Conservation (phyloP, 1,140 invertebrate species). For the Stratiolaelaps scimitus region DNA sequence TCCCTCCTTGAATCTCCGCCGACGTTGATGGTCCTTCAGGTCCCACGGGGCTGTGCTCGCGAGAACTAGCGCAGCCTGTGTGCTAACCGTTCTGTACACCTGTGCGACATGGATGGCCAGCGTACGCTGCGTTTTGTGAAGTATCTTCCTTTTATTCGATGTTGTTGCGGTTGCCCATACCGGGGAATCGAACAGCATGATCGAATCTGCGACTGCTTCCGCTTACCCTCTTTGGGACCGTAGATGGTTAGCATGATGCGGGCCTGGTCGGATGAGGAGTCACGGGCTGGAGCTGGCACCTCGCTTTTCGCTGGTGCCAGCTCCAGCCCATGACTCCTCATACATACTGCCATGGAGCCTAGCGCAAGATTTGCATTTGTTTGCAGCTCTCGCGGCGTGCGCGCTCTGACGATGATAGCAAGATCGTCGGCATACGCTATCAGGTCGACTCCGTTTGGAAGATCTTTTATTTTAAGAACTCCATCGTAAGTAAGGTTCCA, state of each 20-base stretch:
- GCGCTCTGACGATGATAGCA: neutral
- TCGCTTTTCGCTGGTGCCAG: constrained; percentile 5
- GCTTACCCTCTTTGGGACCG: too few relatives aligned
- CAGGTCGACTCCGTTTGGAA: neutral
- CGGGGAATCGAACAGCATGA: neutral
- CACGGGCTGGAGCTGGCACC: too few relatives aligned
- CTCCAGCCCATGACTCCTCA: neutral
- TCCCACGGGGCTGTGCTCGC: too few relatives aligned
- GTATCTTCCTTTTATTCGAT: too few relatives aligned
- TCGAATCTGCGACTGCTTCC: neutral
- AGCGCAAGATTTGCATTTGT: neutral
- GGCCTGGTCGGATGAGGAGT: neutral
- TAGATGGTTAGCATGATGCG: neutral
- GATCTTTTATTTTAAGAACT: constrained; percentile 11
- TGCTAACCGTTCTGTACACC: neutral
- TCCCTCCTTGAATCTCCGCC: too few relatives aligned
- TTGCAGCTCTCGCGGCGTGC: neutral
- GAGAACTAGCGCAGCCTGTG: too few relatives aligned
- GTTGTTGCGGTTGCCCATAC: too few relatives aligned
- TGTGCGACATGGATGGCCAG: neutral
- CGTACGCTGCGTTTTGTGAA: neutral
- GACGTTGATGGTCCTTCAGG: too few relatives aligned
- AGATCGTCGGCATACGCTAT: constrained; percentile 10
- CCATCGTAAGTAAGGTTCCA: neutral
- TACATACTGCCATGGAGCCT: neutral